Base-by-base conservation (phyloP, 2,888 invertebrate genomes). In the Papilio gigon region DNA sequence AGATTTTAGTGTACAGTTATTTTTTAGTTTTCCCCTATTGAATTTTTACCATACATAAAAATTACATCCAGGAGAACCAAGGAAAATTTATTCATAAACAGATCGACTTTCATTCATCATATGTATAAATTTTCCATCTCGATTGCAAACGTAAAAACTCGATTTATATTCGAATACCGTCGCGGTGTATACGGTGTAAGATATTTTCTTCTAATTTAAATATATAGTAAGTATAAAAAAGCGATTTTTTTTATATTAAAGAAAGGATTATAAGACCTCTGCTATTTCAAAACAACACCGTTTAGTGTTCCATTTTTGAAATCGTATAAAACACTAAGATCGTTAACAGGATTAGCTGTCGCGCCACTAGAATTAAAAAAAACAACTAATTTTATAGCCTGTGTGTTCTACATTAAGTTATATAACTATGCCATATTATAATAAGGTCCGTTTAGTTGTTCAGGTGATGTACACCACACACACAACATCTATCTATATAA, bases 111-210 rank as follows among this genome's bases (percentile, higher is more conserved):
- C 33, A 64, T 64, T 64, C 47, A 64, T 59, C 30, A 47, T 27
- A 68, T 68, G 68, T 59, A 68, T 68, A 59, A 64, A 68, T 68
- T 64, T 68, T 64, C 50, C 68, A 56, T 50, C 47, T 64, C 68
- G 47, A 37, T 47, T 53, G 68, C 30, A 64, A 40, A 64, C 27
- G 64, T 64, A 59, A 59, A 64, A 68, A 64, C 63, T 64, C 64
- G 47, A 68, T 68, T 68, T 64, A 68, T 68, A 68, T 68, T 68
- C 68, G 35, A 37, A 44, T 58, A 20, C 25, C 35, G 44, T 63
- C 27, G 42, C 22, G 25, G 44, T 66, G 60, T 50, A 33, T 59
- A 35, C 35, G 66, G 12, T 37, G 22, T n/a, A 27, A 50, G 35
- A 47, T 59, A 33, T n/a, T 11, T 44, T 20, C 11, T 53, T n/a